These are phyloP conservation scores for Alaudala cheleensis DNA, from an alignment of 2,113 vertebrate species.

Conservation along the genomic window DNA sequence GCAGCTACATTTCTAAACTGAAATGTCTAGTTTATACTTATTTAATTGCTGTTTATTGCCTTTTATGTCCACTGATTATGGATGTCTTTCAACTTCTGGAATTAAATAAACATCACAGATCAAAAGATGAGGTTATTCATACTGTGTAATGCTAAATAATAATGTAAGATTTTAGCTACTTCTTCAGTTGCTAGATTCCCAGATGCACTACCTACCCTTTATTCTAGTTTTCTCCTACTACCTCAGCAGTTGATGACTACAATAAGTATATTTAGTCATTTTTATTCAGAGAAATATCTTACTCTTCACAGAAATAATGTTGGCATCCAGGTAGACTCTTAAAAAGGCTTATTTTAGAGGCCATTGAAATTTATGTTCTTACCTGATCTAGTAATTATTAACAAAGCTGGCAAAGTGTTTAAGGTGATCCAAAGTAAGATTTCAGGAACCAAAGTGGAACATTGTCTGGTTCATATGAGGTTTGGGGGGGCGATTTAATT, in stretches of 20 bases:
- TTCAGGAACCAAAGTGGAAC: neutral
- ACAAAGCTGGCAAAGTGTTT: neutral
- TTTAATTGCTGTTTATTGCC: neutral
- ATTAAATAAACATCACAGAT: neutral
- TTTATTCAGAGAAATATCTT: neutral
- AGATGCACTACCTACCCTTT: neutral
- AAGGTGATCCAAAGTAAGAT: neutral
- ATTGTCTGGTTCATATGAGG: neutral
- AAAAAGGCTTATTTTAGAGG: neutral
- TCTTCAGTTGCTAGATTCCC: neutral
- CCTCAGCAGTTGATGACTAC: neutral
- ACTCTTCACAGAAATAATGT: neutral
- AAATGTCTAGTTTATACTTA: neutral
- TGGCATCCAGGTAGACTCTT: neutral
- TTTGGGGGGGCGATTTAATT: accelerated
- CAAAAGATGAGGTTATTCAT: neutral
- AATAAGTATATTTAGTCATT: neutral
- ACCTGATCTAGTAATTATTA: neutral
- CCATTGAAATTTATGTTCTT: neutral
- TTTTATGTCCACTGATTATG: neutral
- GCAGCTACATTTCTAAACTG: neutral
- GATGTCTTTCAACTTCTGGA: neutral
- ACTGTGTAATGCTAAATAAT: neutral
- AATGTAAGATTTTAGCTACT: neutral
- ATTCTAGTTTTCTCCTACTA: neutral